Evolutionary conservation across 2,888 invertebrate species (phyloP).

Genomic region (Chymomyza caudatula): DNA sequence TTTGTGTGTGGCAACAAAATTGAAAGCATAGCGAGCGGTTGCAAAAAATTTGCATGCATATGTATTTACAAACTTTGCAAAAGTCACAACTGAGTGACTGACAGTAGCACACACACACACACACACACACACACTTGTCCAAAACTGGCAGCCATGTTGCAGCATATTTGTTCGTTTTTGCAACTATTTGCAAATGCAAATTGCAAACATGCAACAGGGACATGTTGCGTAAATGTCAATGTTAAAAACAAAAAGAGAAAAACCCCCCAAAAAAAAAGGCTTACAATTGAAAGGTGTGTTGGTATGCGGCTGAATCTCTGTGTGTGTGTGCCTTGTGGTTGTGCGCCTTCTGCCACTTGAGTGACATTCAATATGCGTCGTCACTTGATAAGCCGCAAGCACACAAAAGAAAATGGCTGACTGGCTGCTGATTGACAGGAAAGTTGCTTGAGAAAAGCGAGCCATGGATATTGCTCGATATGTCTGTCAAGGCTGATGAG

Average conservation of each 20-base stretch:
- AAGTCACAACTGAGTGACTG: constrained; percentile 5
- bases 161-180: constrained; percentile 69
- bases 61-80: constrained; percentile 55
- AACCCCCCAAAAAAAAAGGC: constrained; percentile 17
- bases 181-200: constrained; percentile 73
- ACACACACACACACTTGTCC: not conserved
- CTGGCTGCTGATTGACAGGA: constrained; percentile 62
- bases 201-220: constrained; percentile 73
- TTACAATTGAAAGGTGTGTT: constrained; percentile 23
- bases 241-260: constrained; percentile 27
- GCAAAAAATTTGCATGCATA: constrained; percentile 69
- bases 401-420: constrained; percentile 25
- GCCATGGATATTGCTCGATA: not conserved
- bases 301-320: not conserved
- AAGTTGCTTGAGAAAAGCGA: constrained; percentile 21
- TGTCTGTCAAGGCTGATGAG: not conserved
- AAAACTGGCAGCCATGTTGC: constrained; percentile 23
- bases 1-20: constrained; percentile 46
- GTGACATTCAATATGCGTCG: constrained; percentile 41
- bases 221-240: constrained; percentile 73
- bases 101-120: not conserved
- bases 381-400: not conserved
- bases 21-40: constrained; percentile 53
- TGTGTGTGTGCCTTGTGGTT: constrained; percentile 12
- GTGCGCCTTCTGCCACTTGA: constrained; percentile 6